phyloP scores from a whole-genome alignment of 2,113 vertebrate genomes.

The Pterocles gutturalis region DNA sequence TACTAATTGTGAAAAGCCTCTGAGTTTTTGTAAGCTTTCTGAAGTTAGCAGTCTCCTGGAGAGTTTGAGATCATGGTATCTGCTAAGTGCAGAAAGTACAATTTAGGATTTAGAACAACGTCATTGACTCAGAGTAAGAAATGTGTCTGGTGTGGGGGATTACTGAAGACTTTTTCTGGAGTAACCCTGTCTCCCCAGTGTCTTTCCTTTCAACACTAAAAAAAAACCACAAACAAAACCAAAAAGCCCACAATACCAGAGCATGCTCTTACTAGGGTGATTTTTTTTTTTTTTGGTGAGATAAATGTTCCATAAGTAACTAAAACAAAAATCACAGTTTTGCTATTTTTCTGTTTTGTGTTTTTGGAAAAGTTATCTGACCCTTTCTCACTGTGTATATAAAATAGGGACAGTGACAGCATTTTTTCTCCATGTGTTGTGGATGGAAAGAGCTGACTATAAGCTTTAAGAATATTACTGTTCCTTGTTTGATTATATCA shows the following conservation, averaged over 20 bases:
- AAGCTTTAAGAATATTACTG: not conserved
- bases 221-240: not conserved
- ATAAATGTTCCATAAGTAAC: not conserved
- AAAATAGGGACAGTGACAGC: not conserved
- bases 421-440: not conserved
- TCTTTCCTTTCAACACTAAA: not conserved
- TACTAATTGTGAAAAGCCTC: not conserved
- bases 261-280: not conserved
- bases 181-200: fast-evolving
- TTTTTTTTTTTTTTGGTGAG: not conserved
- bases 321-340: not conserved
- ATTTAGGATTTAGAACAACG: not conserved
- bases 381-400: not conserved
- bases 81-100: not conserved
- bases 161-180: not conserved
- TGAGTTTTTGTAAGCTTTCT: not conserved
- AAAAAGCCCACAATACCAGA: not conserved
- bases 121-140: not conserved
- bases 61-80: not conserved
- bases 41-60: not conserved
- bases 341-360: not conserved
- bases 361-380: not conserved
- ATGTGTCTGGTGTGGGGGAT: not conserved
- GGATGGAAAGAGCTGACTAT: not conserved
- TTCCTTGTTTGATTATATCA: not conserved